These are phyloP conservation scores for Diorhabda sublineata DNA, from an alignment of 1,140 invertebrate species.

Conservation along the genomic window DNA sequence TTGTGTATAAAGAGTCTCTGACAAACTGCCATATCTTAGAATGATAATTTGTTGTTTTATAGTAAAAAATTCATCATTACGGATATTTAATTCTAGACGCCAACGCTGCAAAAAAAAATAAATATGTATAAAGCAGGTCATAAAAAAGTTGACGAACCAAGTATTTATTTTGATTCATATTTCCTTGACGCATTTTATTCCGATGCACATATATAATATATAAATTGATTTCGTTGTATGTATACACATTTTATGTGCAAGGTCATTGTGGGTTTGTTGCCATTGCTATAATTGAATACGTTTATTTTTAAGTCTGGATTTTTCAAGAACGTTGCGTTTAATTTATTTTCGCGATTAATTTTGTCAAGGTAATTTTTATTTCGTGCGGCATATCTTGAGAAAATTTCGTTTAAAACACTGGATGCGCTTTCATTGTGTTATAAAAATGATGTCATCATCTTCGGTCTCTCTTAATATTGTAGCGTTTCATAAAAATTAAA, in stretches of 20 bases:
- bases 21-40: no score
- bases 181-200: conserved; percentile 22
- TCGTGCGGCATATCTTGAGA: not conserved
- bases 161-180: conserved; percentile 9
- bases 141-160: conserved; percentile 6
- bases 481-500: no score
- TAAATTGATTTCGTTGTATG: conserved; percentile 14
- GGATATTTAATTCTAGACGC: not conserved
- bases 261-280: conserved; percentile 22
- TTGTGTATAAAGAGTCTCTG: no score
- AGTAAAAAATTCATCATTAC: no score
- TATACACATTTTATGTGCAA: conserved; percentile 20
- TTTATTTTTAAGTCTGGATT: conserved; percentile 26
- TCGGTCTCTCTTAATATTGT: no score
- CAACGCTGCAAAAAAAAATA: not conserved
- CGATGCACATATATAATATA: conserved; percentile 13
- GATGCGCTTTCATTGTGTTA: conserved; percentile 5
- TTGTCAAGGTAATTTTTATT: conserved; percentile 17
- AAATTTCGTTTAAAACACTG: not conserved
- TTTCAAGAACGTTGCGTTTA: conserved; percentile 23
- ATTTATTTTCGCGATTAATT: conserved; percentile 17
- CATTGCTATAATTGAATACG: conserved; percentile 19
- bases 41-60: no score
- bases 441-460: not conserved
- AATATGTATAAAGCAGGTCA: not conserved